Percentiles rank a stretch among this genome's conserved stretches.
phyloP scores from a whole-genome alignment of 2,797 vertebrate species.

The Hybognathus amarus region DNA sequence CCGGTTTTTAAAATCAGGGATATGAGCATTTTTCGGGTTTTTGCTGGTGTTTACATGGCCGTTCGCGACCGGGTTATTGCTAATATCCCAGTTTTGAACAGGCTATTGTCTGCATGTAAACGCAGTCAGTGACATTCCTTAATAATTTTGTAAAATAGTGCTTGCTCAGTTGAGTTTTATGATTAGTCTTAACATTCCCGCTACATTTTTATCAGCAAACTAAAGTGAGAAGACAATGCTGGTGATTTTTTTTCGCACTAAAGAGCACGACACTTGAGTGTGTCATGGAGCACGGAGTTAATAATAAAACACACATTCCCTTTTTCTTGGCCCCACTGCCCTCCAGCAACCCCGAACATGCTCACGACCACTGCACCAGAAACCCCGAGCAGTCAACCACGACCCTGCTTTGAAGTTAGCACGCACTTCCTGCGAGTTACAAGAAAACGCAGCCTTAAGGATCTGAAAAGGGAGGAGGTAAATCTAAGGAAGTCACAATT shows the following conservation, averaged over 20 bases:
- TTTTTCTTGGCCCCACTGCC: constrained; percentile 52
- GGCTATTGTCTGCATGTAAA: too few relatives aligned
- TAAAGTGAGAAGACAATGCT: constrained; percentile 22
- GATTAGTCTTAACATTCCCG: not conserved
- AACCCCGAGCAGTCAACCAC: constrained; percentile 24
- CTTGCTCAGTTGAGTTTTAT: constrained; percentile 1
- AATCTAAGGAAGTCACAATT: constrained; percentile 9
- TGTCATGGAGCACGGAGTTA: constrained; percentile 64
- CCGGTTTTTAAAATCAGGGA: too few relatives aligned
- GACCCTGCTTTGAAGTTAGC: constrained; percentile 43
- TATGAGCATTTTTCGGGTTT: too few relatives aligned
- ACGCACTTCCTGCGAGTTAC: constrained; percentile 38
- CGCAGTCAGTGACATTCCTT: not conserved
- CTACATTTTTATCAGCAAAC: not conserved
- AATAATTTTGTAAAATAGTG: not conserved
- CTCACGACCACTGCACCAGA: constrained; percentile 53
- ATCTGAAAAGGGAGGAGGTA: constrained; percentile 1
- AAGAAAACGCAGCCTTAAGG: constrained; percentile 27
- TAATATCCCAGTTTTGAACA: too few relatives aligned
- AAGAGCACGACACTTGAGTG: constrained; percentile 30
- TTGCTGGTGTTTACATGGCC: too few relatives aligned
- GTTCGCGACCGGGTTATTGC: too few relatives aligned
- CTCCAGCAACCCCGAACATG: constrained; percentile 50
- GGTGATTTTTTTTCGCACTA: constrained; percentile 5
- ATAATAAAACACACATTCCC: constrained; percentile 62